Conservation (phyloP, 2,888 invertebrate genomes). For the Pycnomerus fuliginosus region DNA sequence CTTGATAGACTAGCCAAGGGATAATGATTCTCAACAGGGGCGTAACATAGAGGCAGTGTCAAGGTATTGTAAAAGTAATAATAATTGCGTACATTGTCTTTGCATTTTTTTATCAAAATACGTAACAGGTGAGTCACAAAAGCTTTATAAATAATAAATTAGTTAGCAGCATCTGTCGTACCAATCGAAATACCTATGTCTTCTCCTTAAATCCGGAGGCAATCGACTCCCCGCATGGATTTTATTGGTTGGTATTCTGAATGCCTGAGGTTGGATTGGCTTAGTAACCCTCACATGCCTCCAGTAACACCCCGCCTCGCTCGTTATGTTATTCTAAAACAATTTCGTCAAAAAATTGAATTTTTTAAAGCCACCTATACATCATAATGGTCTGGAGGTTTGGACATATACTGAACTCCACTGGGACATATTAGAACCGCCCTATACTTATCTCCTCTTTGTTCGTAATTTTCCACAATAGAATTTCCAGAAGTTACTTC, state of each 20-base stretch:
- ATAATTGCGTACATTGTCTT: background rate
- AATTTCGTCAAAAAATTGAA: background rate
- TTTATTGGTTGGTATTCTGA: conserved; percentile 29
- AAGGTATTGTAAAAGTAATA: too few species aligned
- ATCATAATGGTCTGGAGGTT: conserved; percentile 38
- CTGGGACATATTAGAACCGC: conserved; percentile 48
- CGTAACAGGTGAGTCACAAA: background rate
- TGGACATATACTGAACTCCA: conserved; percentile 45
- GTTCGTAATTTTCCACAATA: conserved; percentile 9
- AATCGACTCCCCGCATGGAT: conserved; percentile 34
- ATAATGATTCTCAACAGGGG: background rate
- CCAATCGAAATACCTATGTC: conserved; percentile 28
- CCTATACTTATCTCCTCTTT: conserved; percentile 30
- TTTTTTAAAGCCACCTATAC: conserved; percentile 24
- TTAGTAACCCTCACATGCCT: conserved; percentile 40
- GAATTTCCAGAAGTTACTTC: conserved; percentile 4
- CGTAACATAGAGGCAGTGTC: too few species aligned
- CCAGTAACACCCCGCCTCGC: conserved; percentile 46
- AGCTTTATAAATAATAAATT: background rate
- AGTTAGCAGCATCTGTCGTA: conserved; percentile 28
- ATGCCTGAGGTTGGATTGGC: conserved; percentile 33
- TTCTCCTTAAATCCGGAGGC: conserved; percentile 26
- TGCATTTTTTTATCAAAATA: conserved; percentile 1
- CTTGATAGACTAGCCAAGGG: background rate
- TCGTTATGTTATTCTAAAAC: conserved; percentile 17